Conservation (phyloP, 2,888 invertebrate genomes). For the Calameuta filiformis region DNA sequence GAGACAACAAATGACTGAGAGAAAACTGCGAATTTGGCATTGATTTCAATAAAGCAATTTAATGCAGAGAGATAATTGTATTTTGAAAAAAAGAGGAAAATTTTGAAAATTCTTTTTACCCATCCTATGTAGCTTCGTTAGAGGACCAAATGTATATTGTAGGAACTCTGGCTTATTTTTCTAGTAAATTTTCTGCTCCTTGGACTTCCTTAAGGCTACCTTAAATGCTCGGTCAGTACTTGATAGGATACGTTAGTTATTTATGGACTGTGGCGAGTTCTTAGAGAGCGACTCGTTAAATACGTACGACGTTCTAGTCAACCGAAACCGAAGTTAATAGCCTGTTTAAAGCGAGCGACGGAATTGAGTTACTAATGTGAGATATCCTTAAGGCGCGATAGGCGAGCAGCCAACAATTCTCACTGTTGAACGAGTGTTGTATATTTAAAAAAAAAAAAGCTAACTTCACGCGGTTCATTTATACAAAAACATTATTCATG, state of each 20-base stretch:
- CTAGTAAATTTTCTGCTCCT: no score
- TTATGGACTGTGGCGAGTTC: constrained; percentile 15
- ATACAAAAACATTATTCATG: no score
- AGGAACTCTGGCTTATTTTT: no score
- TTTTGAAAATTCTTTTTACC: no score
- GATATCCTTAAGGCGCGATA: not conserved
- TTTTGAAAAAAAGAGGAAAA: not conserved
- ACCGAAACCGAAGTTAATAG: constrained; percentile 12
- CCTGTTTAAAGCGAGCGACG: not conserved
- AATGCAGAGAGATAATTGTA: not conserved
- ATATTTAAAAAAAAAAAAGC: no score
- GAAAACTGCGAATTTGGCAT: not conserved
- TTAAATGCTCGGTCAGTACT: not conserved
- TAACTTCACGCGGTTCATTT: no score
- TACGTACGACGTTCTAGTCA: constrained; percentile 17
- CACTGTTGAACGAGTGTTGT: no score
- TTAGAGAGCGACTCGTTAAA: constrained; percentile 17
- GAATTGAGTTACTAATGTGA: not conserved
- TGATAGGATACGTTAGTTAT: constrained; percentile 15
- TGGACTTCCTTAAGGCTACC: no score
- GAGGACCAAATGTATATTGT: no score
- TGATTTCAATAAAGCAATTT: not conserved
- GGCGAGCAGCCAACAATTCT: not conserved
- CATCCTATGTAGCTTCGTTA: no score
- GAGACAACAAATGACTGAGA: not conserved